Evolutionary conservation across 2,797 vertebrate genomes (phyloP), one percentile per base, ranked within the genome.

Genomic region (Centropyge bicolor): DNA sequence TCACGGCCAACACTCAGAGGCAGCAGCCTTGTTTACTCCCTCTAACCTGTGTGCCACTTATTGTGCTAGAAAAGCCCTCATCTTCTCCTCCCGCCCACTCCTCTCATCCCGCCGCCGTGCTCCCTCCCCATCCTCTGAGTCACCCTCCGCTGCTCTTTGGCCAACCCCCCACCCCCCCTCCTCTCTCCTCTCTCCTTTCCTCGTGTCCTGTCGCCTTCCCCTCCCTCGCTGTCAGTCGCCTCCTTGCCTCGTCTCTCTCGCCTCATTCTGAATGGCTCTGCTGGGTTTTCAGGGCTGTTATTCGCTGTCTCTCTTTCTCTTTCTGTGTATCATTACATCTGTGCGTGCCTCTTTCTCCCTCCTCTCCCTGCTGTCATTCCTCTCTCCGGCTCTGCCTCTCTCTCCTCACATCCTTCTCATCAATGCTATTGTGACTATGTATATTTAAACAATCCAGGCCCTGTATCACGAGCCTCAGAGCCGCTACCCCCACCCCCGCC

Each of bases 51-150:
- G 87, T 65, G 85, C 86, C 88, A 87, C 89, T 93, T 89, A 92
- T 87, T 88, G 89, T 86, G 91, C 86, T 77, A 91, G 91, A 94
- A 92, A 93, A 91, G 90, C 90, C 93, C 86, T 85, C 87, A 54
- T 91, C 85, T 80, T 68, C 82, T 82, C 81, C 76, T 57, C 78
- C 78, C 70, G 5, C 86, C 75, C 89, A 77, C 76, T 74, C 84
- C 64, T 55, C 70, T 41, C 82, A 62, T 74, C 51, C 57, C 77
- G 69, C 78, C 17, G 2, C 71, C 59, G 11, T 57, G 70, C 81
- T 65, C 78, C 80, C 83, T 71, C 76, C 55, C 82, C 82, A 75
- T 69, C 78, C 74, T 83, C 86, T 88, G 87, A 91, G 79, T 86
- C 89, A 86, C 76, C 76, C 81, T 81, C 80, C 22, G 12, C 70